Evolutionary conservation across 2,888 invertebrate species (phyloP), one percentile per base, ranked within the genome.

Genomic region (Diachrysia chrysitis): DNA sequence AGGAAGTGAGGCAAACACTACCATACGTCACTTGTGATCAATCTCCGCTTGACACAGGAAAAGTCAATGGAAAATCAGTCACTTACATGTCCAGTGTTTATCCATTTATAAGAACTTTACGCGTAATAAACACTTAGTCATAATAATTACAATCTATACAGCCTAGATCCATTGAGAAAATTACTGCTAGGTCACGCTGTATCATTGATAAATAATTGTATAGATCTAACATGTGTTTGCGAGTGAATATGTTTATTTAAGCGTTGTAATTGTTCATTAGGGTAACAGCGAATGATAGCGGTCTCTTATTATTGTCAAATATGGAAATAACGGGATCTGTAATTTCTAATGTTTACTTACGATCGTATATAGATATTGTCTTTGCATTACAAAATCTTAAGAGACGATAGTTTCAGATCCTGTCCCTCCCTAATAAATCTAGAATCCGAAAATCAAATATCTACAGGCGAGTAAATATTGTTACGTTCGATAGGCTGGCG

Each of bases 151-250:
- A 56, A 66, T 67, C 61, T 67, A 35, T 59, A 0, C 29, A 57
- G 64, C 70, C 62, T 66, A 70, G 69, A 63, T 72, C 53, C 79
- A 81, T 81, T 78, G 53, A 78, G 69, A 16, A 66, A 64, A 73
- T 56, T 56, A 35, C 19, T 23, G 48, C 29, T 57, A 61, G 63
- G 76, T 78, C 71, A 69, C 54, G 35, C 37, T 71, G 69, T 75
- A 51, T 79, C 78, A 78, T 75, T 63, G 53, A 70, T 72, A 77
- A 72, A 62, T 74, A 63, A 77, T 68, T 71, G 56, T 66, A 62
- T 54, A 60, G 69, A 73, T 62, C 48, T 66, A 71, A 66, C 64
- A 54, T 55, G 66, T 75, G 58, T 64, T 77, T 73, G 77, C 59
- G 17, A 62, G 54, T 23, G 12, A 64, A 59, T 57, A 37, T 59